Evolutionary conservation across 2,113 vertebrate genomes (phyloP), one percentile per base, ranked within the genome.

Genomic region (Noturus placidus): DNA sequence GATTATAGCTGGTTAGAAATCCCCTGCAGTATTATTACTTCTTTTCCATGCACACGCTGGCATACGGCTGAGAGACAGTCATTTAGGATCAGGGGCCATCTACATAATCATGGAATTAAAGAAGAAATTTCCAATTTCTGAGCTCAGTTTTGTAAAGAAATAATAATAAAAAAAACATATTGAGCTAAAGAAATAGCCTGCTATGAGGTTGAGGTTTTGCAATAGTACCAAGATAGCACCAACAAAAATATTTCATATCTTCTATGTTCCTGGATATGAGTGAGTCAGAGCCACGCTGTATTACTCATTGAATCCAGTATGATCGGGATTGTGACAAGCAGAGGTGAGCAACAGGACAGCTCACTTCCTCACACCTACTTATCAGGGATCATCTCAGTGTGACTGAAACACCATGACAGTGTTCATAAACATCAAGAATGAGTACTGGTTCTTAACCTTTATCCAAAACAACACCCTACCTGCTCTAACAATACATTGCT

Each of bases 1-100:
- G 61, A 87, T 90, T 84, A 74, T 74, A 80, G 72, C 33, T 86
- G 85, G 87, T 86, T 86, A 87, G 69, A 86, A 90, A 78, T 86
- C 82, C 77, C 69, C 83, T 70, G 57, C 20, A 33, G 77, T 85
- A 67, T 87, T 50, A 52, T 84, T 69, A 22, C 27, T 74, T 25
- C 59, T 65, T 82, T 84, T 69, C 87, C 74, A 46, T 65, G 52
- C 22, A 42, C 27, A 50, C 33, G 3, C 5, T 86, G 52, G 79
- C 76, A 42, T 82, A 30, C 57, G 19, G 14, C 17, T 87, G 56
- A 85, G 77, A 69, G 35, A 57, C 35, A 81, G 35, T 88, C 89
- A 77, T n/a, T 35, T 27, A 15, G 42, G 52, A 59, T 79, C 72
- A 65, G 19, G 33, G n/a, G 54, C n/a, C 15, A 14, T 54, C 35